Conservation (phyloP, 2,797 vertebrate genomes). For the Semotilus atromaculatus region DNA sequence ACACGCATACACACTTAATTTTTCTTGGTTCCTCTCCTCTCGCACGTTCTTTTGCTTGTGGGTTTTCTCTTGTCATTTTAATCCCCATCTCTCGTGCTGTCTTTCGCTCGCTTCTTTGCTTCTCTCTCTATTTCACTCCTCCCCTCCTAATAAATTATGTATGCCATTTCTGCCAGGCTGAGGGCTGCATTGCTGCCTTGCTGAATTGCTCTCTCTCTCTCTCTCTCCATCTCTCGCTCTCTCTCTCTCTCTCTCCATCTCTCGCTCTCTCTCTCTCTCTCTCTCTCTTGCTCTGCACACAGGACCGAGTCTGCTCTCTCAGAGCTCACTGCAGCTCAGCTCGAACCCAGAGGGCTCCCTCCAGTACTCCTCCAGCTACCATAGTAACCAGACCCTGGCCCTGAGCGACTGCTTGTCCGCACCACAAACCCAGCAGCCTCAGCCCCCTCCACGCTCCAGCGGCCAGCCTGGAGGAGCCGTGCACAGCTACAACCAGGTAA, state of each 20-base stretch:
- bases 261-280: conserved; percentile 53
- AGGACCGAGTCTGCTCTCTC: conserved; percentile 96
- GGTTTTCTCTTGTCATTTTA: conserved; percentile 40
- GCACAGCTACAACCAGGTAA: conserved; percentile 98
- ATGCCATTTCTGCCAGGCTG: conserved; percentile 81
- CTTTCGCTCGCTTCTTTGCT: conserved; percentile 62
- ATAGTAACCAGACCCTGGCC: conserved; percentile 98
- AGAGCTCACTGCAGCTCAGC: conserved; percentile 98
- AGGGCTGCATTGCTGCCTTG: conserved; percentile 85
- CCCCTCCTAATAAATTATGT: conserved; percentile 82
- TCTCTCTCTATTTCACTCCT: conserved; percentile 75
- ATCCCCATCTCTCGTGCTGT: conserved; percentile 44
- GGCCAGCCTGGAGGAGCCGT: conserved; percentile 88
- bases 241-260: conserved; percentile 40
- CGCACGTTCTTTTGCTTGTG: background rate
- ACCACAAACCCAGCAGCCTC: conserved; percentile 78
- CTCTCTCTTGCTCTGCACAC: conserved; percentile 63
- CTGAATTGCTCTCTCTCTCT: conserved; percentile 75
- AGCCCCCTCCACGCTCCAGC: conserved; percentile 73
- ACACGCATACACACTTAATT: background rate
- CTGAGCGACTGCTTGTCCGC: conserved; percentile 88
- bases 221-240: conserved; percentile 54
- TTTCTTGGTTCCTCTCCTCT: conserved; percentile 9
- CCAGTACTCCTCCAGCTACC: conserved; percentile 98
- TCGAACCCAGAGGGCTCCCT: conserved; percentile 97